Evolutionary conservation across 2,113 vertebrate species (phyloP), one percentile per base, ranked within the genome.

Genomic region (Malurus melanocephalus): DNA sequence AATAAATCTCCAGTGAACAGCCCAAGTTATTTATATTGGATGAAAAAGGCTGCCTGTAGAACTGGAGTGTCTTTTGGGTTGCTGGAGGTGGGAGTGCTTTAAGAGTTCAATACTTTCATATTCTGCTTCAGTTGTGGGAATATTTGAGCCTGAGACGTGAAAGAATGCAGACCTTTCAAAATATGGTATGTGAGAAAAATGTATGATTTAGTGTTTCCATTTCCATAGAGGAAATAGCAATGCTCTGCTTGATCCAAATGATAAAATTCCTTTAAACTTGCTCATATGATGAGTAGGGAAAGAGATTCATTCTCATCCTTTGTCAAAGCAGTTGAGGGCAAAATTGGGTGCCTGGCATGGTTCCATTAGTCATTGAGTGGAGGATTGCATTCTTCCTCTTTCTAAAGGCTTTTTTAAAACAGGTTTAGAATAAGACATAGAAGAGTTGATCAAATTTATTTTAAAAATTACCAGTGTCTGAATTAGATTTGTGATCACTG

Each of bases 181-280:
- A 90, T 73, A 76, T 10, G 67, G 83, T 93, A 76, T 93, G 87
- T 79, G 65, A 92, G 87, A 92, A 89, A 88, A 95, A 95, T 71
- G 66, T 89, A 65, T 88, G 90, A 94, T 96, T 95, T 94, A 95
- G 75, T 88, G 82, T 93, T 95, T 93, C 91, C 80, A 90, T 94
- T 95, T 92, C 91, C 85, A 81, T 24, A 43, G 87, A 90, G 85
- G 83, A 94, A 96, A 94, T 73, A 92, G 85, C 84, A 94, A 83
- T 65, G 77, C 75, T 92, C 71, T 77, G 78, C 75, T 88, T 75
- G 46, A 94, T 79, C 27, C 59, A 91, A 92, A 87, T 84, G 61
- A 95, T 91, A 89, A 43, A 83, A 93, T 94, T 67, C 72, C 92
- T 87, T 94, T 68, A 61, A 82, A 69, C 28, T 57, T n/a, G 68